Evolutionary conservation across 2,797 vertebrate genomes (phyloP).

Genomic region (Tragopan temminckii): DNA sequence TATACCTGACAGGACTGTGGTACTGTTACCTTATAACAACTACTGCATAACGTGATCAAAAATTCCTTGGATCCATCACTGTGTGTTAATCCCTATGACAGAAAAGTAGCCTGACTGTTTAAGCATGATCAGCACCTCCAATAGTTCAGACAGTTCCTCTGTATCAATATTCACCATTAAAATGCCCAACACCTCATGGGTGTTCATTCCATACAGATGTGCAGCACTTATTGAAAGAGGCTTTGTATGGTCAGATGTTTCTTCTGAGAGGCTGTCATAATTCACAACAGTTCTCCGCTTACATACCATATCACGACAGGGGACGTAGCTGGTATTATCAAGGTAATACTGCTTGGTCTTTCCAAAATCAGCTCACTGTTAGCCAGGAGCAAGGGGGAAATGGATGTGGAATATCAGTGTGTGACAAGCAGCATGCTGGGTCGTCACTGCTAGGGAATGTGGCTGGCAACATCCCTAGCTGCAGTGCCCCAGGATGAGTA

Average conservation of each 20-base stretch:
- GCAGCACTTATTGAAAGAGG: background rate
- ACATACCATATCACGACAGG: accelerated
- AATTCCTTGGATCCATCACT: background rate
- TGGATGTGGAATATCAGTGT: background rate
- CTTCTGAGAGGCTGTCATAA: background rate
- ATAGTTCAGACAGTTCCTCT: background rate
- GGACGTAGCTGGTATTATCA: background rate
- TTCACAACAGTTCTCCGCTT: background rate
- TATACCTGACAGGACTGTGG: background rate
- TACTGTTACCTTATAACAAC: background rate
- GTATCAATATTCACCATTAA: background rate
- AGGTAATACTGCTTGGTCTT: background rate
- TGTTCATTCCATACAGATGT: background rate
- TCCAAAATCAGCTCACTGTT: background rate
- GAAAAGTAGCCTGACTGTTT: background rate
- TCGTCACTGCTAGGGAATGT: background rate
- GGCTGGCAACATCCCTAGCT: background rate
- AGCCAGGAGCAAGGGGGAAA: background rate
- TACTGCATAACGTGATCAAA: background rate
- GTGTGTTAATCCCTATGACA: no score
- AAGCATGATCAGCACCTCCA: background rate
- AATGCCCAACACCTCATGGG: background rate
- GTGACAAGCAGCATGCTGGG: background rate
- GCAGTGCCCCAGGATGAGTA: background rate
- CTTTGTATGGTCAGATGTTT: background rate